A percentile compares a stretch with the other conserved stretches of the same genome.
These are phyloP conservation scores for Eudyptes chrysolophus DNA, from an alignment of 2,113 vertebrate genomes.

Conservation along the genomic window DNA sequence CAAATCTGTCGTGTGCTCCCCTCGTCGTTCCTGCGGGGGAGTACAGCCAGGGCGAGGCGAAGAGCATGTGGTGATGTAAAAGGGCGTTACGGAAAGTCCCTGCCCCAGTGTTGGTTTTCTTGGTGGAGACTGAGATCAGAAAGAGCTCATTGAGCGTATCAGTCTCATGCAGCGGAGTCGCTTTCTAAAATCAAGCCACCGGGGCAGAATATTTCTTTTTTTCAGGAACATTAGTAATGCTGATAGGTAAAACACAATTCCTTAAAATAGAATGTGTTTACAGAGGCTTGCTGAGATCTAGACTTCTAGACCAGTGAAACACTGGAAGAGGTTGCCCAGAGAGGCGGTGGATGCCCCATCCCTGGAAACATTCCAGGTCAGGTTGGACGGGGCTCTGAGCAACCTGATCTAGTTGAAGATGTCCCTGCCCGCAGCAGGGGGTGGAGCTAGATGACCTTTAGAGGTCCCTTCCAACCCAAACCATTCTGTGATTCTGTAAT, in stretches of 20 bases:
- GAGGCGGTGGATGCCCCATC: no score
- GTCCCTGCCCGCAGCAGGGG: background rate
- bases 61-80: background rate
- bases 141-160: background rate
- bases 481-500: background rate
- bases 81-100: background rate
- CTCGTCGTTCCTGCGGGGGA: fast-evolving
- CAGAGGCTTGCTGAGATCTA: background rate
- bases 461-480: background rate
- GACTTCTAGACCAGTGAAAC: background rate
- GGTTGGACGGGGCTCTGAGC: no score
- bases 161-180: background rate
- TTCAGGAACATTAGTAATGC: background rate
- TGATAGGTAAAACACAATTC: background rate
- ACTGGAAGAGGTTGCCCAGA: background rate
- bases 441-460: background rate
- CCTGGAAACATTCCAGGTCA: no score
- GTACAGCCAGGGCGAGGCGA: background rate
- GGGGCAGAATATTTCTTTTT: background rate
- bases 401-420: no score
- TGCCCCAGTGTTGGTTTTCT: background rate
- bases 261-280: background rate
- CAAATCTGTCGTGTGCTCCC: fast-evolving
- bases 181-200: background rate
- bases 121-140: background rate